Evolutionary conservation across 2,113 vertebrate species (phyloP).

Genomic region (Chlorodrepanis virens): DNA sequence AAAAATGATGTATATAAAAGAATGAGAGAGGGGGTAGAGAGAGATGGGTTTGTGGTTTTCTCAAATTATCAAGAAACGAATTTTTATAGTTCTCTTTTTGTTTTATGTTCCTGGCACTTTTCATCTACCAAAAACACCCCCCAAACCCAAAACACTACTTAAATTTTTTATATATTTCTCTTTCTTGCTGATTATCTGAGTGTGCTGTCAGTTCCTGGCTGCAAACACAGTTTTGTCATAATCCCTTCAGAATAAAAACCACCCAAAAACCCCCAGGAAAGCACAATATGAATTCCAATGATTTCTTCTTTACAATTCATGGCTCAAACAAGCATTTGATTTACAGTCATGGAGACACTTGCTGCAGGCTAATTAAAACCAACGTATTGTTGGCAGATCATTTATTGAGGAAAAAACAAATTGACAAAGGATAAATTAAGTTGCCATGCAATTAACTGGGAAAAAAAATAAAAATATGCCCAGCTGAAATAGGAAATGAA

Average conservation of each 20-base stretch:
- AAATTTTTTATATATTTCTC: background rate
- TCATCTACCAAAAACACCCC: background rate
- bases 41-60: background rate
- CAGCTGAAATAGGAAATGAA: slow-evolving; percentile 31
- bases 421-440: slow-evolving; percentile 64
- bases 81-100: background rate
- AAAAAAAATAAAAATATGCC: background rate
- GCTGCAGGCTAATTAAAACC: slow-evolving; percentile 60
- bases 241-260: background rate
- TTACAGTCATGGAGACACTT: slow-evolving; percentile 29
- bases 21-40: background rate
- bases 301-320: slow-evolving; percentile 41
- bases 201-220: background rate
- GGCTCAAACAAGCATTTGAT: slow-evolving; percentile 61
- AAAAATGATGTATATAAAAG: background rate
- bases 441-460: slow-evolving; percentile 22
- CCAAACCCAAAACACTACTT: background rate
- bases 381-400: slow-evolving; percentile 46
- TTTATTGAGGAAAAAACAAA: slow-evolving; percentile 59
- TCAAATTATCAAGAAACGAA: background rate
- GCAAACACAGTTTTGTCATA: slow-evolving; percentile 23
- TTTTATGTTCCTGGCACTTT: background rate
- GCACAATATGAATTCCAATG: slow-evolving; percentile 25
- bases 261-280: background rate
- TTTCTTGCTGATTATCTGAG: background rate